Evolutionary conservation across 2,888 invertebrate species (phyloP).

Genomic region (Celastrina argiolus): DNA sequence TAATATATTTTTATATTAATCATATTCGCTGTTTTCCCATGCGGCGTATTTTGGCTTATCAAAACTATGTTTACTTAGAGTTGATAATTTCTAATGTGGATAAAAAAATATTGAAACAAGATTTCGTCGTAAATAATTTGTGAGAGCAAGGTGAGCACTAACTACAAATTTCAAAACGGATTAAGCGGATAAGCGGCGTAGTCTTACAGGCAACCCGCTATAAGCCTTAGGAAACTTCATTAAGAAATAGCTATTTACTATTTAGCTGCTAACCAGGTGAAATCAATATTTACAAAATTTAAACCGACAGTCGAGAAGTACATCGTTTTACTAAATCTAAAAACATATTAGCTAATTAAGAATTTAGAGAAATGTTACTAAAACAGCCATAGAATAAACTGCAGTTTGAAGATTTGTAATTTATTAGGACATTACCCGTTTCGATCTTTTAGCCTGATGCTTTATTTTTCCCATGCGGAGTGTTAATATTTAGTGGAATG

Average conservation of each 20-base stretch:
- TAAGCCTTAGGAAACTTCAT: neutral
- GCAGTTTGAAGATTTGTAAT: too few species aligned
- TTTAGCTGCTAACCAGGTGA: neutral
- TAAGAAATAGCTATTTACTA: constrained; percentile 2
- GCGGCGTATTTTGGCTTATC: too few species aligned
- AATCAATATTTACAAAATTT: neutral
- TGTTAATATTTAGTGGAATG: neutral
- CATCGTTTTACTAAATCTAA: neutral
- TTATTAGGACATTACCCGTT: neutral
- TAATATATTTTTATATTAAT: too few species aligned
- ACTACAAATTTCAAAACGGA: constrained; percentile 8
- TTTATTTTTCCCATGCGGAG: too few species aligned
- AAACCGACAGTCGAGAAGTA: neutral
- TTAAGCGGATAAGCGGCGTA: neutral
- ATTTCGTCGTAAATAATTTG: neutral
- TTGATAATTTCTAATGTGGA: neutral
- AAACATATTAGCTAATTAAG: neutral
- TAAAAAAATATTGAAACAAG: neutral
- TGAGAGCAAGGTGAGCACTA: neutral
- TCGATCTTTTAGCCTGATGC: neutral
- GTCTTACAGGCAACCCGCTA: neutral
- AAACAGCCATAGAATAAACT: too few species aligned
- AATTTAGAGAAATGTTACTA: neutral
- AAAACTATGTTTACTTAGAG: too few species aligned
- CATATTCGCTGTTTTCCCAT: neutral